A percentile compares a stretch with the other conserved stretches of the same genome.
Conservation (phyloP, 2,797 vertebrate species). For the Typhlichthys eigenmanni region DNA sequence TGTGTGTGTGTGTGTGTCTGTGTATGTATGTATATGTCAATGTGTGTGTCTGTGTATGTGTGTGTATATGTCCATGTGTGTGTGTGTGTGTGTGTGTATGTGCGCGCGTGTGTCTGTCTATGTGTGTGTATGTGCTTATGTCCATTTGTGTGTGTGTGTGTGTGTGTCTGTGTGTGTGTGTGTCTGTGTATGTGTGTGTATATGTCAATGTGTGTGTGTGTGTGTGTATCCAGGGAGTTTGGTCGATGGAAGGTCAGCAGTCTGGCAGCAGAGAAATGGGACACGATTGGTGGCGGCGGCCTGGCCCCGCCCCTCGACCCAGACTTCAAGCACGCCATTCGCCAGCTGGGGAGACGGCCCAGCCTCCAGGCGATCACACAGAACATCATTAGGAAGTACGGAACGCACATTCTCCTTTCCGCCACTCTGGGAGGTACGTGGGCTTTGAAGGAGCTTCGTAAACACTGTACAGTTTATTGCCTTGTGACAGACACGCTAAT, state of each 20-base stretch:
- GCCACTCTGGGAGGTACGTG: slow-evolving; percentile 93
- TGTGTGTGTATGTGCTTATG: neutral
- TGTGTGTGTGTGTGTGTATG: neutral
- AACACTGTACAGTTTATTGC: too few relatives aligned
- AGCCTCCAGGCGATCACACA: slow-evolving; percentile 92
- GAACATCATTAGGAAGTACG: slow-evolving; percentile 97
- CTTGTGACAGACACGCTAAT: too few relatives aligned
- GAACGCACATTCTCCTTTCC: slow-evolving; percentile 92
- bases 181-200: slow-evolving; percentile 13
- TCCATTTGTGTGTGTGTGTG: neutral
- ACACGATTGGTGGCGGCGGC: slow-evolving; percentile 72
- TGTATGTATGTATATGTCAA: neutral
- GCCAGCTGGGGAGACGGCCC: slow-evolving; percentile 89
- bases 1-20: neutral
- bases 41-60: slow-evolving; percentile 9
- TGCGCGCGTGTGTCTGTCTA: neutral
- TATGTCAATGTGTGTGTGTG: slow-evolving; percentile 20
- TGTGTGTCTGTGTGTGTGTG: neutral
- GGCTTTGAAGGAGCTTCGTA: too few relatives aligned
- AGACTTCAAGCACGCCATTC: slow-evolving; percentile 91
- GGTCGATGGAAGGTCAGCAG: slow-evolving; percentile 99
- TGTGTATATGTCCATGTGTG: slow-evolving; percentile 9
- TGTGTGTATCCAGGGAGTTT: slow-evolving; percentile 86
- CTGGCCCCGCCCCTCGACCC: slow-evolving; percentile 91
- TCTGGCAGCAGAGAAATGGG: slow-evolving; percentile 89